These are phyloP conservation scores for Mimumesa dahlbomi DNA, from an alignment of 2,888 invertebrate species.

Conservation along the genomic window DNA sequence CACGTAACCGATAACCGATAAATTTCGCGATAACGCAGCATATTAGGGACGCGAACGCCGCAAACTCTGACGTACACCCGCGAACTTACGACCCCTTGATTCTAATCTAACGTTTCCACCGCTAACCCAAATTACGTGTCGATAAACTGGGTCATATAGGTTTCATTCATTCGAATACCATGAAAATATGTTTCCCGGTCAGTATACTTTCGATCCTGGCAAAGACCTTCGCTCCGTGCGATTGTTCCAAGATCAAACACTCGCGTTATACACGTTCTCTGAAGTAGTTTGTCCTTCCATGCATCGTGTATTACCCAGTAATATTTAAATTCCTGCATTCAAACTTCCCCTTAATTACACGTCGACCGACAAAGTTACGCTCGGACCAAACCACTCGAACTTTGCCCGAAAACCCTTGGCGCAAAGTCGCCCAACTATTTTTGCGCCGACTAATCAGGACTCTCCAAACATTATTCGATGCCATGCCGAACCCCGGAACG, in stretches of 20 bases:
- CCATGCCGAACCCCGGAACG: neutral
- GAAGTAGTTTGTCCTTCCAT: no score
- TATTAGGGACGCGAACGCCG: constrained; percentile 45
- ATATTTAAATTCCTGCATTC: no score
- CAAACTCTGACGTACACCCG: constrained; percentile 41
- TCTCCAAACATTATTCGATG: neutral
- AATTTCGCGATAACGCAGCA: constrained; percentile 56
- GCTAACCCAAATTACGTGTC: constrained; percentile 48
- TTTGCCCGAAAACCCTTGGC: neutral
- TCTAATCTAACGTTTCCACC: constrained; percentile 43
- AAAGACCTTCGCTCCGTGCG: no score
- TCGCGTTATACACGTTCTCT: no score
- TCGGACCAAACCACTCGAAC: no score
- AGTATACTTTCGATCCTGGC: no score
- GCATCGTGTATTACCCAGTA: no score
- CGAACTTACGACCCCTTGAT: constrained; percentile 34
- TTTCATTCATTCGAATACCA: neutral
- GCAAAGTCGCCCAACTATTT: neutral
- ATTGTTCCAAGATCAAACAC: no score
- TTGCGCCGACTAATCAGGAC: neutral
- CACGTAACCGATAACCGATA: constrained; percentile 63
- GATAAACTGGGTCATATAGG: constrained; percentile 25
- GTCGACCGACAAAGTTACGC: no score
- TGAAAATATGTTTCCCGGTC: neutral
- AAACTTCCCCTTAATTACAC: no score